Evolutionary conservation across 2,888 invertebrate genomes (phyloP), one percentile per base, ranked within the genome.

Genomic region (Lasius fuliginosus): DNA sequence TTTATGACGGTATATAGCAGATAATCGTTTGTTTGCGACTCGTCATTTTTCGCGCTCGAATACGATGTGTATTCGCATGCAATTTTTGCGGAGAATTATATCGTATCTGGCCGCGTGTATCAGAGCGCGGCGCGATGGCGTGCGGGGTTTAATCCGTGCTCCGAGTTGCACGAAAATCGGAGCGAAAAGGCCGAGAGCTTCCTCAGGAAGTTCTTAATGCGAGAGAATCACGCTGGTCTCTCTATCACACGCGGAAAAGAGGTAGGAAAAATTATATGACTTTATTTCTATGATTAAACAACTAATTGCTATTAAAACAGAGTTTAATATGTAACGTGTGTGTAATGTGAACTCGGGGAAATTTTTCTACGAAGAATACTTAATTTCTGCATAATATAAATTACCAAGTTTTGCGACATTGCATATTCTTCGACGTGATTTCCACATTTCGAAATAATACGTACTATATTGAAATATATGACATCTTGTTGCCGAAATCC

Each of bases 141-240:
- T 84, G 69, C 40, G 49, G 82, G 82, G 15, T 75, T 74, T 64
- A 65, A 76, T 82, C 76, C 82, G 53, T 23, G 30, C 33, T 18
- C 53, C n/a, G 65, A 33, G 42, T 64, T 58, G 77, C 79, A 81
- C 65, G 81, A 64, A 69, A 84, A 85, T 84, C 75, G 27, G 71
- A 60, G 71, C 64, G 84, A 81, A 82, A 84, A 64, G 84, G 65
- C 85, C 79, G 69, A 53, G 65, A 74, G 79, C 75, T 84, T 75
- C 49, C 84, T 49, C 56, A 49, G 75, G 84, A 88, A 87, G 76
- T 85, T 79, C 79, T 77, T 89, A 87, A 90, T 88, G 87, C 82
- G 73, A 69, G 73, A 67, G 62, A 49, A 87, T 73, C 90, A 90
- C 89, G 89, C 89, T 84, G 82, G 60, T 73, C 64, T 75, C 64